Percentiles rank a stretch among this genome's conserved stretches.
These are phyloP conservation scores for Hipposideros larvatus DNA, from an alignment of 2,797 vertebrate genomes.

Conservation along the genomic window DNA sequence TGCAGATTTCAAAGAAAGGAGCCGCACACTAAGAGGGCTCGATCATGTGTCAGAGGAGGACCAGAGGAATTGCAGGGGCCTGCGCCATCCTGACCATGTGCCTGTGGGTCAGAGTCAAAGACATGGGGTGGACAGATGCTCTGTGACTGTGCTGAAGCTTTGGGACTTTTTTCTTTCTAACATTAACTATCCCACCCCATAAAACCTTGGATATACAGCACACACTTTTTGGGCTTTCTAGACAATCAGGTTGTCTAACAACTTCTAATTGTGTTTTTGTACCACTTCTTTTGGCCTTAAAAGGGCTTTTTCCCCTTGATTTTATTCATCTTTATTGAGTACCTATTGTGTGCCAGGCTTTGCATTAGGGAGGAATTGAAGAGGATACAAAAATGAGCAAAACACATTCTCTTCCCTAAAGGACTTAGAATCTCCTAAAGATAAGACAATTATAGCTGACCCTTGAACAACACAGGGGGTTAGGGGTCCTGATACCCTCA, in stretches of 20 bases:
- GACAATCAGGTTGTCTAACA: neutral
- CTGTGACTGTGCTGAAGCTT: neutral
- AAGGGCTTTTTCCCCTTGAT: neutral
- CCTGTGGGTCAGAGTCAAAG: neutral
- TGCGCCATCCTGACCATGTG: rapidly evolving
- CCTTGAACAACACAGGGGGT: neutral
- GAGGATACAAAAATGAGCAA: neutral
- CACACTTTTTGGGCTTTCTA: neutral
- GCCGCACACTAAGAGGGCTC: rapidly evolving
- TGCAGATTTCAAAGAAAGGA: neutral
- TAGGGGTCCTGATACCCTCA: neutral
- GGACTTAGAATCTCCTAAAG: neutral
- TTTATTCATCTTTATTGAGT: neutral
- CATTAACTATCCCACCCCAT: neutral
- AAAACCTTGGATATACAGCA: neutral
- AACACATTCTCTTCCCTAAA: neutral
- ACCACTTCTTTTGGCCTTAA: neutral
- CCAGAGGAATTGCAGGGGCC: neutral
- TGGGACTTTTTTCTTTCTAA: neutral
- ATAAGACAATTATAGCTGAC: too few relatives aligned
- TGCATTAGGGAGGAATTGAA: neutral
- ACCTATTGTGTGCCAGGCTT: neutral
- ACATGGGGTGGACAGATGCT: neutral
- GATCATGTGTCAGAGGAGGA: neutral
- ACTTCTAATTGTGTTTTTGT: neutral